Percentiles rank a stretch among this genome's conserved stretches.
Evolutionary conservation across 64 coral and sea anemone species (phyloP).

Genomic region (Montipora cactus): DNA sequence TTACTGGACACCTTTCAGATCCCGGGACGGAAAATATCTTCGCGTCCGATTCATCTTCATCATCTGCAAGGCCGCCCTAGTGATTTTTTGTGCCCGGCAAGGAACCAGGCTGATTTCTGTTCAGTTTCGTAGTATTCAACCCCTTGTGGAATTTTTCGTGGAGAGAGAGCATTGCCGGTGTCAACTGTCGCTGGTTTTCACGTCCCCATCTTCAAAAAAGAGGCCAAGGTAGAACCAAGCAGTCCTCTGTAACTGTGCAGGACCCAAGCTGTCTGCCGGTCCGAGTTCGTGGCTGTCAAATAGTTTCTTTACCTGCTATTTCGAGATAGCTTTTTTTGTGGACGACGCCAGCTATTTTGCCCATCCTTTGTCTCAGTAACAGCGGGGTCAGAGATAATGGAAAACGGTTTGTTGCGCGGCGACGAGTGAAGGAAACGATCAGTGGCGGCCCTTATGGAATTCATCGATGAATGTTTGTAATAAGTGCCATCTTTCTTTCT

Average conservation of each 20-base stretch:
- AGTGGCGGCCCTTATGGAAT: slow-evolving; percentile 49
- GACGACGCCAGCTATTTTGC: slow-evolving; percentile 42
- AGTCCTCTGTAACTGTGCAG: slow-evolving; percentile 35
- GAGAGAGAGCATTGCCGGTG: slow-evolving; percentile 16
- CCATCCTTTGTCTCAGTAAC: slow-evolving; percentile 37
- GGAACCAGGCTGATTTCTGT: slow-evolving; percentile 16
- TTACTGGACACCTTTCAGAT: slow-evolving; percentile 32
- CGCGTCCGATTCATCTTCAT: not conserved
- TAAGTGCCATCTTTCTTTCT: slow-evolving; percentile 49
- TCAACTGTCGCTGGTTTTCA: slow-evolving; percentile 29
- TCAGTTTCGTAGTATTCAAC: slow-evolving; percentile 36
- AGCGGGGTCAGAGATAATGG: slow-evolving; percentile 28
- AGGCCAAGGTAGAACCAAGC: slow-evolving; percentile 41
- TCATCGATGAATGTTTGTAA: slow-evolving; percentile 54
- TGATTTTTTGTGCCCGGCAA: slow-evolving; percentile 3
- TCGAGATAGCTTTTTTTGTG: slow-evolving; percentile 25
- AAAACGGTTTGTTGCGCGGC: slow-evolving; percentile 31
- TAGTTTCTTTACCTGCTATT: slow-evolving; percentile 26
- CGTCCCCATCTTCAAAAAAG: slow-evolving; percentile 21
- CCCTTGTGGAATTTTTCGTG: slow-evolving; percentile 26
- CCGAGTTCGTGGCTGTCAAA: slow-evolving; percentile 55
- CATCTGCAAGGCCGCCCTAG: not conserved
- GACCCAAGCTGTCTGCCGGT: slow-evolving; percentile 20
- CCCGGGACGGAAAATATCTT: not conserved
- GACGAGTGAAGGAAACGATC: slow-evolving; percentile 47